Evolutionary conservation across 2,888 invertebrate genomes (phyloP).

Genomic region (Allacma fusca): DNA sequence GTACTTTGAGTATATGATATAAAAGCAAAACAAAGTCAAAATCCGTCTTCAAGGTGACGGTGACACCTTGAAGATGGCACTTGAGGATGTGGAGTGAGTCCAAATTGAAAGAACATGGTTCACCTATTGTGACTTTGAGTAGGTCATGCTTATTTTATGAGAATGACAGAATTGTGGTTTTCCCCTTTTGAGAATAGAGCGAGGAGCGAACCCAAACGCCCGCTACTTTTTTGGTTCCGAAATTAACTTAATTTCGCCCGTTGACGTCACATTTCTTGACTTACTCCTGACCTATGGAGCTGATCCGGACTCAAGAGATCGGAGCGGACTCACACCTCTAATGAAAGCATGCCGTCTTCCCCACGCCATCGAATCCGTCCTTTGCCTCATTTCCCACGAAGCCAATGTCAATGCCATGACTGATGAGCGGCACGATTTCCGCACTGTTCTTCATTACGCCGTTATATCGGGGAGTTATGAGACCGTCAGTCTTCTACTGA

Average conservation of each 20-base stretch:
- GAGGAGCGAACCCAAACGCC: constrained; percentile 89
- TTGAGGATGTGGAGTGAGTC: not conserved
- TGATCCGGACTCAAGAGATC: constrained; percentile 83
- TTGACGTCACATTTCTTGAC: constrained; percentile 81
- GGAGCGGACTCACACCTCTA: constrained; percentile 86
- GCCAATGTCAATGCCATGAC: constrained; percentile 88
- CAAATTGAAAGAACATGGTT: not conserved
- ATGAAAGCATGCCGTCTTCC: constrained; percentile 88
- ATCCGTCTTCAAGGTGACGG: constrained; percentile 12
- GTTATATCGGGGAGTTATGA: constrained; percentile 78
- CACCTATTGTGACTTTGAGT: constrained; percentile 10
- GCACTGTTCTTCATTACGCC: constrained; percentile 89
- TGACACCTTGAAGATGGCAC: not conserved
- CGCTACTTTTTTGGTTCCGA: constrained; percentile 91
- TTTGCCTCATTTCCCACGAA: constrained; percentile 79
- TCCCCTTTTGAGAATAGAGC: constrained; percentile 66
- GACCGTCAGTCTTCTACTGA: constrained; percentile 78
- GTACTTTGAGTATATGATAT: not conserved
- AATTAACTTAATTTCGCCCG: constrained; percentile 81
- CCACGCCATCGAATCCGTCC: constrained; percentile 78
- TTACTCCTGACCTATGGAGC: constrained; percentile 85
- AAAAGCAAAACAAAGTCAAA: not conserved
- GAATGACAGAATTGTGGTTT: not conserved
- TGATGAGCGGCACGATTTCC: constrained; percentile 83
- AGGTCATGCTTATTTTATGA: not conserved